Base-by-base conservation (phyloP, 2,113 vertebrate species). In the Macaca nemestrina region DNA sequence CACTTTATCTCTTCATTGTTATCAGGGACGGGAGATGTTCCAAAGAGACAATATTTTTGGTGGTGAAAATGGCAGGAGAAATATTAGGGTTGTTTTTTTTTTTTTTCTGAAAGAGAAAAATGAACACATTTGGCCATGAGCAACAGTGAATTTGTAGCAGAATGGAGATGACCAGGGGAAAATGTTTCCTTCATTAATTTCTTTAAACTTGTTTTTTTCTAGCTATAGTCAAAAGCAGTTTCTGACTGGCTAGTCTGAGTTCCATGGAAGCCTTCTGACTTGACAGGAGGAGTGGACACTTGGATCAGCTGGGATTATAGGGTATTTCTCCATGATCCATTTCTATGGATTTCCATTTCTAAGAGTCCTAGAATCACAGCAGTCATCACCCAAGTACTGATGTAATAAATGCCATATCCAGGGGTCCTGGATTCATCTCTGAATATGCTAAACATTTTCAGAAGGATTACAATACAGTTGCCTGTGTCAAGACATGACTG, bases 11-110 rank as follows among this genome's bases (percentile, higher is more conserved):
- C 91, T 91, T 61, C 75, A 68, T 79, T 50, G 55, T 86, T 59
- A 73, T 89, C 48, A 70, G 82, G 35, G 32, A 59, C 35, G 86
- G 68, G 30, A 85, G 40, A 85, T 86, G 11, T 59, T 96, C 83
- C 38, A 95, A 96, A 81, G 30, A 22, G 52, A 67, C 35, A 88
- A 76, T 93, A 83, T 59, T 93, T 98, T 86, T 70, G 73, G 8
- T 72, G 18, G 18, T 68, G 79, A 95, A 95, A 67, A 88, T 55
- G 8, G 8, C 85, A 11, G 18, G 12, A 92, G 14, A 83, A 88
- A 93, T 84, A 73, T 0, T 43, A 80, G 0, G 23, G 2, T 1
- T 55, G 2, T 1, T 55, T 48, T 22, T 57, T 52, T 78, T 59
- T 79, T 25, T 12, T 50, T n/a, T 8, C 68, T 55, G n/a, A 76